These are phyloP conservation scores for Mesembrinibis cayennensis DNA, from an alignment of 2,113 vertebrate genomes.

Conservation along the genomic window DNA sequence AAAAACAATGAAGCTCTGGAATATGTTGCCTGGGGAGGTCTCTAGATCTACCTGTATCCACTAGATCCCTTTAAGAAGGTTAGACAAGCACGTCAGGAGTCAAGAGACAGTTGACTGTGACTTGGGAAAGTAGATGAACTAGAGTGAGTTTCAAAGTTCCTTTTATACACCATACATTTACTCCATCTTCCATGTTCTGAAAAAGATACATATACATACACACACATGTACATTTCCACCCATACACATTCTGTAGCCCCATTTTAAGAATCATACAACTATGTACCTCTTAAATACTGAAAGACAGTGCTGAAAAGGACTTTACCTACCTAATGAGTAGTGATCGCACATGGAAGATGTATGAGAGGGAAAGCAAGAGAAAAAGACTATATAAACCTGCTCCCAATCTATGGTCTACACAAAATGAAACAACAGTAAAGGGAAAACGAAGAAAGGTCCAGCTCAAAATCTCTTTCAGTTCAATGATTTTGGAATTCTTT, in stretches of 20 bases:
- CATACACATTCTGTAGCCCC: neutral
- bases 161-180: neutral
- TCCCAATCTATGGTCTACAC: accelerated
- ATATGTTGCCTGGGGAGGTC: neutral
- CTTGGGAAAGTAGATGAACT: neutral
- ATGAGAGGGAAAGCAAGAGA: neutral
- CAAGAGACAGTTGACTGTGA: neutral
- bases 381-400: neutral
- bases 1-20: neutral
- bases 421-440: neutral
- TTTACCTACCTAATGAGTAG: neutral
- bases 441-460: neutral
- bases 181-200: neutral
- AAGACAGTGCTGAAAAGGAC: neutral
- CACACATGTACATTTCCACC: neutral
- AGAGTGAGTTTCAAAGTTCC: neutral
- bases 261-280: neutral
- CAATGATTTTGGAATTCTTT: neutral
- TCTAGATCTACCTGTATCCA: neutral
- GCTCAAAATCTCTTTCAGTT: neutral
- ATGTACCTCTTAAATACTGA: neutral
- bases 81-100: neutral
- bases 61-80: neutral
- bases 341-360: neutral
- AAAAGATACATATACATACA: neutral